phyloP scores from a whole-genome alignment of 2,797 vertebrate species.

The Trachops cirrhosus region DNA sequence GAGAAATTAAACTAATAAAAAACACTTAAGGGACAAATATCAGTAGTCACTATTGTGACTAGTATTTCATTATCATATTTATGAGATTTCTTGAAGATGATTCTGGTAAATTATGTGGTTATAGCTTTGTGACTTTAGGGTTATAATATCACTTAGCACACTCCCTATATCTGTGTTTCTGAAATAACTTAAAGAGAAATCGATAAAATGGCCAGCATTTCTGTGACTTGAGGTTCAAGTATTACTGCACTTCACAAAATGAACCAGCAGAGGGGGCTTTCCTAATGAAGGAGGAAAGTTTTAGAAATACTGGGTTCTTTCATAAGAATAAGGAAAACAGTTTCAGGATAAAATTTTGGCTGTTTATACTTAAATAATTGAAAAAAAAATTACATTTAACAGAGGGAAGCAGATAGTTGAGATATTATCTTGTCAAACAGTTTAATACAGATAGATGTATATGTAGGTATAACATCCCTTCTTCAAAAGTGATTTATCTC shows the following conservation, averaged over 20 bases:
- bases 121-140: background rate
- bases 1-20: background rate
- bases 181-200: background rate
- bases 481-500: background rate
- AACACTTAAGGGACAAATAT: background rate
- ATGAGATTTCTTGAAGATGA: background rate
- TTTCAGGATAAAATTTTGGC: background rate
- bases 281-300: background rate
- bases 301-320: background rate
- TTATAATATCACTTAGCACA: background rate
- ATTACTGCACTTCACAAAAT: slow-evolving; percentile 39
- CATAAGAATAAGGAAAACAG: background rate
- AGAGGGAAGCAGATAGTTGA: background rate
- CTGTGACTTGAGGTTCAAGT: background rate
- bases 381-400: slow-evolving; percentile 5
- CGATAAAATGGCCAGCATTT: background rate
- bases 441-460: background rate
- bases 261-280: slow-evolving; percentile 63
- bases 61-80: background rate
- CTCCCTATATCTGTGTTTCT: background rate
- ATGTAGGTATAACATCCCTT: background rate
- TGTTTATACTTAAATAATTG: background rate
- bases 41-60: background rate
- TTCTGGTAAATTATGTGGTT: background rate
- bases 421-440: background rate